Evolutionary conservation across 2,797 vertebrate genomes (phyloP).

Genomic region (Xiphophorus birchmanni): DNA sequence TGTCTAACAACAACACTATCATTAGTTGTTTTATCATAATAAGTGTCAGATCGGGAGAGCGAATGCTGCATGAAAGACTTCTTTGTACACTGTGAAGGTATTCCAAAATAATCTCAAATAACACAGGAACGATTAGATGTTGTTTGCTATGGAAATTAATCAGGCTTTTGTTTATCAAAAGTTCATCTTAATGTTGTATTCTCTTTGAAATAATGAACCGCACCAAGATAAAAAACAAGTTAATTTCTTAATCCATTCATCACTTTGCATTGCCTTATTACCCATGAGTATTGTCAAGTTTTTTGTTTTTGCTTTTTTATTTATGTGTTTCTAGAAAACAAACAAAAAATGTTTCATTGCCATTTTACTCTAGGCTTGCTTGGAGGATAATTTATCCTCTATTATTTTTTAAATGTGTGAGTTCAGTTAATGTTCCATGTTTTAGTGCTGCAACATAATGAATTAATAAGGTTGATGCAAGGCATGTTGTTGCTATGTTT

Average conservation of each 20-base stretch:
- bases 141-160: conserved; percentile 80
- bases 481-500: neutral
- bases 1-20: conserved; percentile 52
- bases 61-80: conserved; percentile 58
- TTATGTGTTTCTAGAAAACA: conserved; percentile 61
- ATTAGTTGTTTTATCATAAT: conserved; percentile 63
- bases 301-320: conserved; percentile 60
- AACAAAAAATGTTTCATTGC: conserved; percentile 54
- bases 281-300: conserved; percentile 71
- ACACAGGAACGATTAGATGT: conserved; percentile 74
- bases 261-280: conserved; percentile 76
- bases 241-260: conserved; percentile 77
- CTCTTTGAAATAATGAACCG: conserved; percentile 85
- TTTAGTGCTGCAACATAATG: neutral
- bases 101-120: conserved; percentile 74
- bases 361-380: conserved; percentile 16
- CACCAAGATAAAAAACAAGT: conserved; percentile 79
- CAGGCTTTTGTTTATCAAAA: conserved; percentile 80
- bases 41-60: conserved; percentile 44
- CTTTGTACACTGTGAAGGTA: conserved; percentile 65
- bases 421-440: neutral
- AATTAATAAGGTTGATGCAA: neutral
- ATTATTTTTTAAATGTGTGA: conserved; percentile 13
- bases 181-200: conserved; percentile 81
- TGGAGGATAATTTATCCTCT: conserved; percentile 7